These are phyloP conservation scores for Uloborus diversus DNA, from an alignment of 1,140 invertebrate species.

Conservation along the genomic window DNA sequence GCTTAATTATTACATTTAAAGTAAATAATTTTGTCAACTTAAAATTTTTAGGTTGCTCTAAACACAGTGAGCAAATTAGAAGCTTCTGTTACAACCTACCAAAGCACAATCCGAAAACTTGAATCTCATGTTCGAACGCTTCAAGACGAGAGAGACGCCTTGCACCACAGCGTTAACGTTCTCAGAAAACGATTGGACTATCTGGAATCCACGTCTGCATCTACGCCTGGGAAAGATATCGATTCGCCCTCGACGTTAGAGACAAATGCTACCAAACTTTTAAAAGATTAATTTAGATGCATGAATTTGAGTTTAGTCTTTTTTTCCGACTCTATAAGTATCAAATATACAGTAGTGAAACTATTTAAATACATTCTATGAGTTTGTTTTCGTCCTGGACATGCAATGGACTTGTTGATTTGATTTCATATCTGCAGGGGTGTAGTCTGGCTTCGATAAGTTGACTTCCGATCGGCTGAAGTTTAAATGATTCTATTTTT, in stretches of 20 bases:
- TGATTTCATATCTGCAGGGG: too few relatives aligned
- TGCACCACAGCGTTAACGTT: conserved; percentile 57
- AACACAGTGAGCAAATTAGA: conserved; percentile 54
- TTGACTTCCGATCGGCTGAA: too few relatives aligned
- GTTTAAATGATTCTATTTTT: too few relatives aligned
- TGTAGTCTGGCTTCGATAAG: too few relatives aligned
- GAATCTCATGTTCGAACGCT: conserved; percentile 54
- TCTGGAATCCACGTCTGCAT: neutral
- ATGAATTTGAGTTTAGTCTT: neutral
- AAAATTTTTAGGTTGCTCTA: conserved; percentile 56
- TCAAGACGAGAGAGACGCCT: conserved; percentile 58
- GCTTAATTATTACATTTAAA: neutral
- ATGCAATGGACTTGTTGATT: too few relatives aligned
- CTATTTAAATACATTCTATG: too few relatives aligned
- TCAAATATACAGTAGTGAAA: too few relatives aligned
- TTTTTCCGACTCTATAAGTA: too few relatives aligned
- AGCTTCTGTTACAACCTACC: conserved; percentile 55
- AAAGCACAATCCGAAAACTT: conserved; percentile 58
- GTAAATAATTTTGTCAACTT: too few relatives aligned
- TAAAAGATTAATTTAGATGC: neutral
- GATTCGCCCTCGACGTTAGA: neutral
- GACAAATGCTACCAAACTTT: neutral
- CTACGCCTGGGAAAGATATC: neutral
- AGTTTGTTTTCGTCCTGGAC: too few relatives aligned
- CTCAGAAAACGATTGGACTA: conserved; percentile 46